Evolutionary conservation across 1,140 invertebrate species (phyloP), one percentile per base, ranked within the genome.

Genomic region (Microplitis mediator): DNA sequence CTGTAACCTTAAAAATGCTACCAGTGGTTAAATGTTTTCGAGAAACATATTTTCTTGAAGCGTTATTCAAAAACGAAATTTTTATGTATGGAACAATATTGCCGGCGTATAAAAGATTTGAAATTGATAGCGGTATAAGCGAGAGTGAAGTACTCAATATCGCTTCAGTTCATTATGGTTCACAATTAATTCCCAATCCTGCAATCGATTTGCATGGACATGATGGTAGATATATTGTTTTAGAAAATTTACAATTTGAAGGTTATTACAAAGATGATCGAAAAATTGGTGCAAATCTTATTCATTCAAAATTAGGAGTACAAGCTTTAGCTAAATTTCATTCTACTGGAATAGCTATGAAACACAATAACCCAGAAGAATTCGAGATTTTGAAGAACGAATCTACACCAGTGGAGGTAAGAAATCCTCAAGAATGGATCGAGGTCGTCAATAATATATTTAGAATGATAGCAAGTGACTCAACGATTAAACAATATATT

Each of bases 281-380:
- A 50, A 77, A 82, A 34, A 13, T 8, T 70, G 84, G 89, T 3
- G 87, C 89, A 35, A 88, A 91, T 75, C 58, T 88, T 4, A 81
- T 85, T 3, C 87, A 89, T 31, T 83, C 89, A 0, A 83, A 79
- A 58, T 62, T 89, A 2, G 85, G 89, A 1, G 71, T 91, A 2
- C 76, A 82, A 36, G 81, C 87, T 9, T 62, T 91, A 72, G 90
- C 90, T 0, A 82, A 83, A 69, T 91, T 89, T 74, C 91, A 91
- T 73, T 89, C 89, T 0, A 79, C 89, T 8, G 88, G 90, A 0
- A 88, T 91, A 6, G 90, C 89, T 0, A 80, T 88, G 60, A 89
- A 89, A 32, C 71, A 86, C 0, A 86, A 90, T 14, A 87, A 87
- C 39, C 88, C 88, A 0, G 80, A 88, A 4, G 79, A 84, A 0